Conservation (phyloP, 2,113 vertebrate genomes). For the Solea solea region DNA sequence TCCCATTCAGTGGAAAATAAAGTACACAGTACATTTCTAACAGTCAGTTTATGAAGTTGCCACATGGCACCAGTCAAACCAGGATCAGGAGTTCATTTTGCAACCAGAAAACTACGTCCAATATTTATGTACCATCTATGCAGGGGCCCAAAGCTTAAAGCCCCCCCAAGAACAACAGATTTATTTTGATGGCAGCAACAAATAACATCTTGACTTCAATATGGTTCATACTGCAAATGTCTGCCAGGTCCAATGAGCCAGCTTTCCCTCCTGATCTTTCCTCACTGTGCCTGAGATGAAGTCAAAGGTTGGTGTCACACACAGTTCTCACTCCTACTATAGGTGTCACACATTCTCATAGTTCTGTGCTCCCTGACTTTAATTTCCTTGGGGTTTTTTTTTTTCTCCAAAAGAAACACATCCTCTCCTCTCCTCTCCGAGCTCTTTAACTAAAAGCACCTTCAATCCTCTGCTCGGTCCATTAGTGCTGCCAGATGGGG, state of each 20-base stretch:
- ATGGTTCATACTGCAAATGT: neutral
- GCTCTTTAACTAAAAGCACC: conserved; percentile 78
- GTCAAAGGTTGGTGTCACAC: conserved; percentile 28
- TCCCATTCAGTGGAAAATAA: too few species aligned
- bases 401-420: neutral
- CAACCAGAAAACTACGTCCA: too few species aligned
- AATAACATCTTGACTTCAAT: too few species aligned
- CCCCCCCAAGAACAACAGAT: too few species aligned
- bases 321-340: conserved; percentile 19
- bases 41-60: too few species aligned
- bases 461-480: conserved; percentile 70
- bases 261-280: conserved; percentile 37
- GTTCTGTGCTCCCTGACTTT: conserved; percentile 10
- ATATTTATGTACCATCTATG: too few species aligned
- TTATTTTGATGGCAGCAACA: too few species aligned
- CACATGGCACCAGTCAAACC: too few species aligned
- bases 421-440: conserved; percentile 30
- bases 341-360: conserved; percentile 34
- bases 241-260: conserved; percentile 35
- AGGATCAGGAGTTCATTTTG: too few species aligned
- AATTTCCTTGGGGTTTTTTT: neutral
- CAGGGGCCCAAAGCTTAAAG: too few species aligned
- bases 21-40: too few species aligned
- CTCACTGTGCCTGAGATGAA: conserved; percentile 43
- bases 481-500: conserved; percentile 77